Percentiles rank a stretch among this genome's conserved stretches.
Evolutionary conservation across 2,888 invertebrate genomes (phyloP).

Genomic region (Heliconius ismenius): DNA sequence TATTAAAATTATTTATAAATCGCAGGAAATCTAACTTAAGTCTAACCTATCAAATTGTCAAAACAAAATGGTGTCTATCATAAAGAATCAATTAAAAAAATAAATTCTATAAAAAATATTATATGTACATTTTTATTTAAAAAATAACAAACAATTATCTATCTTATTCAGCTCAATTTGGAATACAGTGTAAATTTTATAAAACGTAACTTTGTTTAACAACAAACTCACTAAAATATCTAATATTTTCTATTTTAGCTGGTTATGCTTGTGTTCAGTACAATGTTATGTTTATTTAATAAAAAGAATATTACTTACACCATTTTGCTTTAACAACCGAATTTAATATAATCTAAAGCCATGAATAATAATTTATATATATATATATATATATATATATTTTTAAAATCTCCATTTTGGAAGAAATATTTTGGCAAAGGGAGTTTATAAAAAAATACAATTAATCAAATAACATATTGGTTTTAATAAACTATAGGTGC

Average conservation of each 20-base stretch:
- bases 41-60: constrained; percentile 1
- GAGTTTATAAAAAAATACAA: constrained; percentile 53
- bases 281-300: no score
- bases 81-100: neutral
- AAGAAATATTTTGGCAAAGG: constrained; percentile 66
- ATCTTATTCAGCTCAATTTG: no score
- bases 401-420: constrained; percentile 43
- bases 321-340: neutral
- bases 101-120: neutral
- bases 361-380: constrained; percentile 4
- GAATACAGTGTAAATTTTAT: no score
- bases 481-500: constrained; percentile 44
- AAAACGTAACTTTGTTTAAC: no score
- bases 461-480: constrained; percentile 36
- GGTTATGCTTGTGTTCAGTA: no score
- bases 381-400: neutral
- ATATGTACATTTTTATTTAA: neutral
- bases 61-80: neutral
- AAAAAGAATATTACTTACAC: neutral
- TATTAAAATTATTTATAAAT: constrained; percentile 17
- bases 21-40: constrained; percentile 15
- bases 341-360: constrained; percentile 2
- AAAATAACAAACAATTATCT: no score
- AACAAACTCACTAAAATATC: no score
- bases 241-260: no score